phyloP scores from a whole-genome alignment of 2,888 invertebrate species.

The Salpingus planirostris region DNA sequence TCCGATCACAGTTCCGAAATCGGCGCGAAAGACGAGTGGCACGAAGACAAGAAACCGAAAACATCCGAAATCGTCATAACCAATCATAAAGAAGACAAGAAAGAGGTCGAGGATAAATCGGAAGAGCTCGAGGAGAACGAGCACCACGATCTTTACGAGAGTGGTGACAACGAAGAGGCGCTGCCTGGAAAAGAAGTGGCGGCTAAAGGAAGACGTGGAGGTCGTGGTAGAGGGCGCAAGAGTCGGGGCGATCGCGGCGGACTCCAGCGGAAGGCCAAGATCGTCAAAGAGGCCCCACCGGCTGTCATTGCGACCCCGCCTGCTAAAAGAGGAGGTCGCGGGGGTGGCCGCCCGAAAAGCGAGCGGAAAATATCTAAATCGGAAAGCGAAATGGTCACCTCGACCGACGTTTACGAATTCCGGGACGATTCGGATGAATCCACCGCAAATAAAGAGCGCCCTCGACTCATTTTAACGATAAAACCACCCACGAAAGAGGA shows the following conservation, averaged over 20 bases:
- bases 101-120: conserved; percentile 5
- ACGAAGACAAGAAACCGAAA: conserved; percentile 9
- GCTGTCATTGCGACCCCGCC: conserved; percentile 28
- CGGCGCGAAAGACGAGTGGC: conserved; percentile 32
- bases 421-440: conserved; percentile 79
- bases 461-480: conserved; percentile 71
- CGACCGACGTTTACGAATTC: conserved; percentile 80
- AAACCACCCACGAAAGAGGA: conserved; percentile 56
- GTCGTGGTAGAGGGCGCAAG: conserved; percentile 37
- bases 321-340: conserved; percentile 38
- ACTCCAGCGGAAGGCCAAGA: conserved; percentile 43
- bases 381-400: conserved; percentile 44
- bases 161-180: conserved; percentile 22
- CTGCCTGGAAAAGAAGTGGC: conserved; percentile 5
- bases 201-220: conserved; percentile 6
- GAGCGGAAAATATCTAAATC: conserved; percentile 49
- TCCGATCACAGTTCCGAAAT: conserved; percentile 38
- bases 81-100: conserved; percentile 11
- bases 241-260: conserved; percentile 39
- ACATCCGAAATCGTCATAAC: conserved; percentile 5
- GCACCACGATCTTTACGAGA: too few species aligned
- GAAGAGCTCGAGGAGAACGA: conserved; percentile 33
- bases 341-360: conserved; percentile 46
- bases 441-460: conserved; percentile 56
- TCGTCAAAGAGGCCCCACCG: conserved; percentile 26